Evolutionary conservation across 2,888 invertebrate genomes (phyloP), one percentile per base, ranked within the genome.

Genomic region (Dexiosoma caninum): DNA sequence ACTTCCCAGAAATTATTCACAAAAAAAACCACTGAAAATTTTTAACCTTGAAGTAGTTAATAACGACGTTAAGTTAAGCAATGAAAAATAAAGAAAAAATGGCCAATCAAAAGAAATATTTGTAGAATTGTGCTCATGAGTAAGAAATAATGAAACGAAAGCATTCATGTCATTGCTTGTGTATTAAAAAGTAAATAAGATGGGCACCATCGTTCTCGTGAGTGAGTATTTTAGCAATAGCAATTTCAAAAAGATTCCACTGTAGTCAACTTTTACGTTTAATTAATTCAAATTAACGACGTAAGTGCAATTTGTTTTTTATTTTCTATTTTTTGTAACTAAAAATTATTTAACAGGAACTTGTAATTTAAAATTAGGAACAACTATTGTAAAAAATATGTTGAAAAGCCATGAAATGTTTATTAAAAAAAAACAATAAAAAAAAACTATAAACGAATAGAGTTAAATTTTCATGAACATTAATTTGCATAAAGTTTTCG

Each of bases 311-410:
- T 74, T 51, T 27, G 44, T 37, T 49, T 64, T 44, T 53, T 32
- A 8, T 32, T 23, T 37, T 42, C 14, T 53, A 21, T 62, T 53
- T 14, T 64, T 55, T 35, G 9, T 40, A 19, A 12, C 27, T 44
- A 46, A 32, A 70, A 66, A 44, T 67, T 66, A 49, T 44, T 64
- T 19, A 60, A 80, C 75, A 80, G 80, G 80, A 80, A 80, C 75
- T 80, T 66, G 80, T 71, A 76, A 76, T 80, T 71, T 67, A 53
- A 60, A 80, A 60, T 55, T 16, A 66, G 66, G 37, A 66, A 66
- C 59, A 80, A 80, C 75, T 75, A 75, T 35, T n/a, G n/a, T n/a
- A n/a, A 42, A 60, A 67, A 44, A 8, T 44, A 53, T 46, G 14
- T 44, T 53, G 42, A 23, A 55, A 27, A 21, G 49, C 19, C 42